A percentile compares a stretch with the other conserved stretches of the same genome.
Conservation (phyloP, 2,797 vertebrate genomes). For the Mionectes olivaceus region DNA sequence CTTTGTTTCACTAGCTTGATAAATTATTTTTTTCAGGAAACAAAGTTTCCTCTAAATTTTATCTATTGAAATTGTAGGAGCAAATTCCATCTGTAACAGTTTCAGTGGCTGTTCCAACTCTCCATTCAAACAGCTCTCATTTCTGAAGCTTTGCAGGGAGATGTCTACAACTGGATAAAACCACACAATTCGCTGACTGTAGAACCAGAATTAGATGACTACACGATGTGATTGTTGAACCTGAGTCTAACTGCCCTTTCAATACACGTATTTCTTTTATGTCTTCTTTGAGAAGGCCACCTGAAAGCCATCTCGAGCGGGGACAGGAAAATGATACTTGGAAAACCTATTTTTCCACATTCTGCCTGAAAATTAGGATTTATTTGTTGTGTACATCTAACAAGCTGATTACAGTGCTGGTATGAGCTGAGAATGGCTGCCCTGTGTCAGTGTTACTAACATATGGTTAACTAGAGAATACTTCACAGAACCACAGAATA, state of each 20-base stretch:
- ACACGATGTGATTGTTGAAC: fast-evolving
- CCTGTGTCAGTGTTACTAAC: background rate
- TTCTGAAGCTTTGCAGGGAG: background rate
- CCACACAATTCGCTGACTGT: background rate
- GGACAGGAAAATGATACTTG: no score
- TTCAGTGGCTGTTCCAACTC: background rate
- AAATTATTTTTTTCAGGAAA: background rate
- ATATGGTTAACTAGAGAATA: background rate
- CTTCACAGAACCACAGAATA: background rate
- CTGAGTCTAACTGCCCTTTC: background rate
- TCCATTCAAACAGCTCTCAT: background rate
- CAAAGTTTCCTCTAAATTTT: background rate
- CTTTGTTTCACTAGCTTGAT: background rate
- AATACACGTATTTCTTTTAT: background rate
- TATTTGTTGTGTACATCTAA: background rate
- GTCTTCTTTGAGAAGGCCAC: background rate
- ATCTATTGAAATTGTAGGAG: background rate
- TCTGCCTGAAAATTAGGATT: background rate
- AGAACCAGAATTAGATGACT: background rate
- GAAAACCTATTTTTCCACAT: background rate
- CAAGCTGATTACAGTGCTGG: background rate
- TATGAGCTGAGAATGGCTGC: background rate
- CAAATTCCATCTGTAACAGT: background rate
- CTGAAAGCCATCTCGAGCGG: background rate
- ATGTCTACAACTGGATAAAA: background rate